Base-by-base conservation (phyloP, 2,113 vertebrate species). In the Strigops habroptila region DNA sequence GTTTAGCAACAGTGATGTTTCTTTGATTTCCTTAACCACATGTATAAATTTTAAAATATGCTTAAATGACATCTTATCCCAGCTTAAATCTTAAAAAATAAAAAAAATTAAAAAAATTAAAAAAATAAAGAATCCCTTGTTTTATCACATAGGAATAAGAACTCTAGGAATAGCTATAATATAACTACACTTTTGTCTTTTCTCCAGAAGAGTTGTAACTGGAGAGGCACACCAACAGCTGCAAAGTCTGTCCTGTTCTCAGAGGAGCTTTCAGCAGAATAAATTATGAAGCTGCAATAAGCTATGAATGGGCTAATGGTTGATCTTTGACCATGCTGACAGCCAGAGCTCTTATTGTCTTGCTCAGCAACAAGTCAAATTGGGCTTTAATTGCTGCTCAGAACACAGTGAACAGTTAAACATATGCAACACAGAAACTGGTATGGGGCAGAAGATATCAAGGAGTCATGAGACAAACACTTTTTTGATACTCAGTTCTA, bases 291-390 rank as follows among this genome's bases (percentile, higher is more conserved):
- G 86, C 79, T 55, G 37, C 49, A 68, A 60, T 86, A 93, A 95
- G 63, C 53, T 75, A 52, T 95, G 35, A 78, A 31, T 37, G 59
- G 97, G 79, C 96, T 93, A 96, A 93, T 91, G 63, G 85, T 71
- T 98, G 98, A 97, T 93, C 97, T 98, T 97, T 98, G 97, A 97
- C 98, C 97, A 2, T 63, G 77, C 63, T 91, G 95, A 97, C 97
- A 97, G 95, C 81, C 95, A 96, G 84, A 84, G 48, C 71, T 94
- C 96, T 98, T 97, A 96, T 97, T 83, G 64, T 97, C 86, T 88
- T 93, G 81, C 90, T 96, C 89, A 95, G 89, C 88, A 97, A 86
- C 95, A 93, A 97, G 97, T 97, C 86, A 97, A 96, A 97, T 94
- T 95, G 94, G 91, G 80, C 91, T 97, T 97, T 97, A 98, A 98